Percentiles rank a stretch among this genome's conserved stretches.
Evolutionary conservation across 2,888 invertebrate genomes (phyloP).

Genomic region (Elaeidobius kamerunicus): DNA sequence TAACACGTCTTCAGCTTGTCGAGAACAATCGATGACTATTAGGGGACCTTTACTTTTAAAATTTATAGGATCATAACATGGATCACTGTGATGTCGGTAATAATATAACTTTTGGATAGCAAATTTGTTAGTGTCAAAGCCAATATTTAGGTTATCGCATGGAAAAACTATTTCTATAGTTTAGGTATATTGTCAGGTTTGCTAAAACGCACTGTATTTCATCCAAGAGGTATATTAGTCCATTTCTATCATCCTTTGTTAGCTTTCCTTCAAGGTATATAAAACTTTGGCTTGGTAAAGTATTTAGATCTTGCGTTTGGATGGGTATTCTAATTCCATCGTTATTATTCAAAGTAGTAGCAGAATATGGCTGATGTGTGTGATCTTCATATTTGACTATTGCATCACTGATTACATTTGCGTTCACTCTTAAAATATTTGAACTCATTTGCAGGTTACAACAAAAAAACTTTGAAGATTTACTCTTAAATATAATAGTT

Average conservation of each 20-base stretch:
- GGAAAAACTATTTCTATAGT: constrained; percentile 42
- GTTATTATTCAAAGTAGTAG: constrained; percentile 4
- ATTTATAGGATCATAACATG: not conserved
- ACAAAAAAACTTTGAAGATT: too few species aligned
- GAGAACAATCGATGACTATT: not conserved
- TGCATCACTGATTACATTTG: not conserved
- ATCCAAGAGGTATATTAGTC: not conserved
- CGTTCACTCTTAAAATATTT: not conserved
- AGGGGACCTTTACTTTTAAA: not conserved
- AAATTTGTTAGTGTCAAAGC: constrained; percentile 36
- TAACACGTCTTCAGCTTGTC: not conserved
- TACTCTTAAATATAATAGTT: too few species aligned
- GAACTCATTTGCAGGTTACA: not conserved
- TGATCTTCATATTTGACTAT: constrained; percentile 2
- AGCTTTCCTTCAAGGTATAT: constrained; percentile 1
- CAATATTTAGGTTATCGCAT: constrained; percentile 40
- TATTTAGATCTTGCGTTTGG: constrained; percentile 4
- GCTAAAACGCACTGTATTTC: constrained; percentile 22
- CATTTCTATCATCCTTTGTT: not conserved
- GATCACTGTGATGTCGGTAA: constrained; percentile 2
- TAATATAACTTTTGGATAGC: constrained; percentile 34
- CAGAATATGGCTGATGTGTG: constrained; percentile 6
- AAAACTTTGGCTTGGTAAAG: constrained; percentile 4
- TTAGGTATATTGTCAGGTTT: constrained; percentile 41
- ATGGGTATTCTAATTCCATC: constrained; percentile 6